A percentile compares a stretch with the other conserved stretches of the same genome.
phyloP scores from a whole-genome alignment of 2,888 invertebrate genomes.

The Hirtodrosophila cameraria region DNA sequence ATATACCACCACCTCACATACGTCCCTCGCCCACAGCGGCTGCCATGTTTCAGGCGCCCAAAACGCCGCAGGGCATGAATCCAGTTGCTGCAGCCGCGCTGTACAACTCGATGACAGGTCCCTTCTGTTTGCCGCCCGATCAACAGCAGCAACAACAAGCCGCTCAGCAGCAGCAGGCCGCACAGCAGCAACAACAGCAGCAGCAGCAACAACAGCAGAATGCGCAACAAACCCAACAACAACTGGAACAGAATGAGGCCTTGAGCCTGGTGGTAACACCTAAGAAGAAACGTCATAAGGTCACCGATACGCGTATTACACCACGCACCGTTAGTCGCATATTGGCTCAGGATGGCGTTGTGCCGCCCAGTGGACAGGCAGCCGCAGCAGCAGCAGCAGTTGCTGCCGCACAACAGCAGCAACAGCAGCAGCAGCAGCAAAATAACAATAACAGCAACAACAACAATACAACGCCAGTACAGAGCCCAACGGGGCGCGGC shows the following conservation, averaged over 20 bases:
- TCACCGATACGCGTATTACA: conserved; percentile 96
- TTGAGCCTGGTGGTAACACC: conserved; percentile 97
- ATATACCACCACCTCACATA: conserved; percentile 87
- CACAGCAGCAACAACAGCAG: conserved; percentile 87
- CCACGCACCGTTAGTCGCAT: conserved; percentile 95
- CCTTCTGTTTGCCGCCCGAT: conserved; percentile 87
- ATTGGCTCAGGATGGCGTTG: conserved; percentile 91
- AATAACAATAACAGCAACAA: conserved; percentile 40
- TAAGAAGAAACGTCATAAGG: conserved; percentile 98
- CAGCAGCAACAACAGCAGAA: conserved; percentile 87
- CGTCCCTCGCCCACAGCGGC: conserved; percentile 89
- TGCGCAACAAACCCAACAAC: conserved; percentile 86
- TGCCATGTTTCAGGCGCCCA: conserved; percentile 93
- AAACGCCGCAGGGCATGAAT: conserved; percentile 88
- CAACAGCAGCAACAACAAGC: conserved; percentile 86
- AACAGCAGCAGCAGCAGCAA: conserved; percentile 52
- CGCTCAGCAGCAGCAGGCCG: conserved; percentile 87
- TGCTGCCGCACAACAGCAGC: conserved; percentile 83
- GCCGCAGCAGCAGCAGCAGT: conserved; percentile 50
- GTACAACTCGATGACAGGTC: conserved; percentile 88
- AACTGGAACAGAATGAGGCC: conserved; percentile 96
- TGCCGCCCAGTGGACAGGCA: conserved; percentile 85
- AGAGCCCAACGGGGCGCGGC: conserved; percentile 89
- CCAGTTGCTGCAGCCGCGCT: conserved; percentile 86
- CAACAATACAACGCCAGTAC: conserved; percentile 83